phyloP scores from a whole-genome alignment of 2,888 invertebrate genomes.

The Drosophila leonis region DNA sequence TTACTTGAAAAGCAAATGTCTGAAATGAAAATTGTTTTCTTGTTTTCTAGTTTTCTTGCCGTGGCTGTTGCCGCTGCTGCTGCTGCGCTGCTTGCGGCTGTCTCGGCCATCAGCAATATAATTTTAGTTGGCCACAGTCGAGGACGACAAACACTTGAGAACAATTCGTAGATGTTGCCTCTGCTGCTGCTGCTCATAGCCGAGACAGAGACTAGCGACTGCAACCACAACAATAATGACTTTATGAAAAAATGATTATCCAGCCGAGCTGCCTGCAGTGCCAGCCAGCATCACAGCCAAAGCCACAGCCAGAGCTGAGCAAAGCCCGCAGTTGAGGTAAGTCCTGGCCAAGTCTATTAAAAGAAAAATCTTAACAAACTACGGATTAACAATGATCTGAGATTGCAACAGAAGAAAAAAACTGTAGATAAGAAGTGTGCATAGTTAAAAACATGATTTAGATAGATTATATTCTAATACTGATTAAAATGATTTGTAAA shows the following conservation, averaged over 20 bases:
- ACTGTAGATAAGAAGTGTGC: not conserved
- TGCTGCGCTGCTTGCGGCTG: constrained; percentile 40
- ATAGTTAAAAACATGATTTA: not conserved
- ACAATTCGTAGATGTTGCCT: constrained; percentile 61
- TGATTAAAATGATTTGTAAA: not conserved
- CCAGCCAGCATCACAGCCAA: constrained; percentile 12
- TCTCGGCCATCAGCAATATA: constrained; percentile 66
- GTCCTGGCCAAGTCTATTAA: constrained; percentile 58
- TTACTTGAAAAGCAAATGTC: constrained; percentile 62
- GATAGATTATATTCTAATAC: not conserved
- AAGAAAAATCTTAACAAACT: constrained; percentile 42
- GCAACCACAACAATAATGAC: constrained; percentile 76
- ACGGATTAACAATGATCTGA: constrained; percentile 10
- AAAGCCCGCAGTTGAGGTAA: constrained; percentile 15
- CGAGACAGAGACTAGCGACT: constrained; percentile 38
- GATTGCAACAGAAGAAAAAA: not conserved
- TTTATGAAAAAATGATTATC: constrained; percentile 81
- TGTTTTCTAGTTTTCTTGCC: constrained; percentile 27
- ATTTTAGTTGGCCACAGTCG: constrained; percentile 58
- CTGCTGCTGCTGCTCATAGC: constrained; percentile 13
- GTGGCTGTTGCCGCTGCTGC: constrained; percentile 6
- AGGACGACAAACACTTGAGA: constrained; percentile 74
- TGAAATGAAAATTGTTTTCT: constrained; percentile 80
- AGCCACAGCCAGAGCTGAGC: constrained; percentile 24
- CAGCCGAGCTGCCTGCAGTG: constrained; percentile 44